Conservation (phyloP, 2,113 vertebrate genomes). For the Oreochromis tanganicae region DNA sequence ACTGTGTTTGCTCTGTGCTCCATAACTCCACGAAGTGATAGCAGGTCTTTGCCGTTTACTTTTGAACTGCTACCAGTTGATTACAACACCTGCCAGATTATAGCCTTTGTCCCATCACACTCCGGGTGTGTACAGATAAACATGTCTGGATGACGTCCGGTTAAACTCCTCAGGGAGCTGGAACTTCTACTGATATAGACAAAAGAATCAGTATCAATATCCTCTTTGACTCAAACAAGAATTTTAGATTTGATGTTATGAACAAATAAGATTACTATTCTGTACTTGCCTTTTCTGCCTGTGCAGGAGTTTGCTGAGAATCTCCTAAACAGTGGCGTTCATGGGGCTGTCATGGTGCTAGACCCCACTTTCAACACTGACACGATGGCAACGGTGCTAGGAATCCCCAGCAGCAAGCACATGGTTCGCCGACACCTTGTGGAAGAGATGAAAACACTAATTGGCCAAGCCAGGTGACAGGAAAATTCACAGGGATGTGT, state of each 20-base stretch:
- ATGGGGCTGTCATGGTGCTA: conserved; percentile 82
- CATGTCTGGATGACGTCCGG: background rate
- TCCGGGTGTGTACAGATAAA: conserved; percentile 3
- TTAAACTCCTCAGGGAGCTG: background rate
- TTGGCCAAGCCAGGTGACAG: conserved; percentile 71
- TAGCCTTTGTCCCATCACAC: background rate
- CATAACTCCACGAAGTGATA: background rate
- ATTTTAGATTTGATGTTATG: background rate
- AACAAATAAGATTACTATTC: background rate
- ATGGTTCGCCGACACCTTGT: conserved; percentile 82
- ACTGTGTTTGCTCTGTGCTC: background rate
- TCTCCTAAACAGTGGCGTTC: conserved; percentile 80
- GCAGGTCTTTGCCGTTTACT: background rate
- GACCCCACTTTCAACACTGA: conserved; percentile 79
- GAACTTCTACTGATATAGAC: background rate
- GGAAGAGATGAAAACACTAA: conserved; percentile 78
- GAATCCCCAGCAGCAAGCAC: conserved; percentile 80
- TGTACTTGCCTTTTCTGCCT: background rate
- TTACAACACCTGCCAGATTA: conserved; percentile 2
- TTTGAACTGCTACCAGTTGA: background rate
- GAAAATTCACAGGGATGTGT: background rate
- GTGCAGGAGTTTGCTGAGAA: conserved; percentile 81
- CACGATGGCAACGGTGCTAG: conserved; percentile 70
- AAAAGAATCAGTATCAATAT: background rate
- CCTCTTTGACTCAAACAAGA: background rate